Percentiles rank a stretch among this genome's conserved stretches.
These are phyloP conservation scores for Operophtera brumata DNA, from an alignment of 2,888 invertebrate genomes.

Conservation along the genomic window DNA sequence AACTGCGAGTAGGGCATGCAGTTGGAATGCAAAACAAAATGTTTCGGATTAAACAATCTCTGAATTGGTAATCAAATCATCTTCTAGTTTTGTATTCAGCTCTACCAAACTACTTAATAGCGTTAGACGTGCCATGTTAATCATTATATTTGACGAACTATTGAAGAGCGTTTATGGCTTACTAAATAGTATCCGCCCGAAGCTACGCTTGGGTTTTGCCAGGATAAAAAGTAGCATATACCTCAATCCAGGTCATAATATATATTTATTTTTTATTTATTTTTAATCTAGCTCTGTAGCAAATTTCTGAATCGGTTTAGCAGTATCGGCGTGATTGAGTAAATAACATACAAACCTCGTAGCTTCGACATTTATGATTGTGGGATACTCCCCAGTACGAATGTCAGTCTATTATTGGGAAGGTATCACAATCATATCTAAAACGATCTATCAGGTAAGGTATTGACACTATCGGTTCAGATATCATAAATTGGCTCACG, in stretches of 20 bases:
- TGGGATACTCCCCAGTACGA: too few relatives aligned
- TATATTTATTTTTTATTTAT: too few relatives aligned
- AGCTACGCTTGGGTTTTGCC: too few relatives aligned
- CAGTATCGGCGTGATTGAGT: too few relatives aligned
- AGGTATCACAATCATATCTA: conserved; percentile 24
- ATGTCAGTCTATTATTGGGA: neutral
- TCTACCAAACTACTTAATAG: neutral
- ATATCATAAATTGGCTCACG: conserved; percentile 60
- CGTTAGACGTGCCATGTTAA: neutral
- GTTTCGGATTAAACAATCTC: neutral
- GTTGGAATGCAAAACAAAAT: conserved; percentile 10
- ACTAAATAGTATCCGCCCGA: neutral
- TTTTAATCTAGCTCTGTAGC: too few relatives aligned
- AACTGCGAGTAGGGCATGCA: conserved; percentile 12
- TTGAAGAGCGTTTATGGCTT: conserved; percentile 7
- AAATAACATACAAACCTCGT: too few relatives aligned
- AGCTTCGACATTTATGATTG: too few relatives aligned
- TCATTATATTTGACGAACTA: conserved; percentile 1
- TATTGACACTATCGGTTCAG: conserved; percentile 52
- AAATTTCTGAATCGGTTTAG: too few relatives aligned
- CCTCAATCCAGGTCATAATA: too few relatives aligned
- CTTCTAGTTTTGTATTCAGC: conserved; percentile 1
- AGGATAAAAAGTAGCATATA: too few relatives aligned
- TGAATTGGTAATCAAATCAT: conserved; percentile 3
- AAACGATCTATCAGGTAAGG: conserved; percentile 39